Percentiles rank a stretch among this genome's conserved stretches.
Conservation (phyloP, 2,888 invertebrate species). For the Drosophila antonietae region DNA sequence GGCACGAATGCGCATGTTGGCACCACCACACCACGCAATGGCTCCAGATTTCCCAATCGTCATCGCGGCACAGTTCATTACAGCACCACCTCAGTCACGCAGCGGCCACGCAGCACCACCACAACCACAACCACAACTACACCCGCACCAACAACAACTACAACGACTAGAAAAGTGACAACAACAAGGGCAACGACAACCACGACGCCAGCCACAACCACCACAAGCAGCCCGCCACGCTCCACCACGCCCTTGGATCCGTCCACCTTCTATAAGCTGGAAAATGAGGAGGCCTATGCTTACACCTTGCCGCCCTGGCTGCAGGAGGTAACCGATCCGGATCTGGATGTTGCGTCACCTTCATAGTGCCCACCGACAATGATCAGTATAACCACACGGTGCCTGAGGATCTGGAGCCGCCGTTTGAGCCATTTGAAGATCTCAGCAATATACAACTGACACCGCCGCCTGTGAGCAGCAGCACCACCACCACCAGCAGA, state of each 20-base stretch:
- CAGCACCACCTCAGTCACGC: constrained; percentile 54
- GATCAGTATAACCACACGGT: constrained; percentile 82
- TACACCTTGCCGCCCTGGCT: constrained; percentile 82
- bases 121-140: constrained; percentile 4
- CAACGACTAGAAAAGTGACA: constrained; percentile 38
- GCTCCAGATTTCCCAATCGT: constrained; percentile 57
- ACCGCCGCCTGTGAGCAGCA: constrained; percentile 56
- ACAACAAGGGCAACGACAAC: constrained; percentile 28
- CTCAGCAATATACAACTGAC: constrained; percentile 71
- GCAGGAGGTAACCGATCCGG: constrained; percentile 82
- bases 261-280: constrained; percentile 70
- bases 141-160: constrained; percentile 33
- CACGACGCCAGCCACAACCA: constrained; percentile 42
- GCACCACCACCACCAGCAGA: constrained; percentile 28
- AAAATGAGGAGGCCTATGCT: constrained; percentile 73
- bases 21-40: constrained; percentile 52
- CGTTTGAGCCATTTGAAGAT: constrained; percentile 81
- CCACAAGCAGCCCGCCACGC: constrained; percentile 14
- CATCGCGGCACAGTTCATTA: constrained; percentile 69
- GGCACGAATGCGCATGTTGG: constrained; percentile 73
- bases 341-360: constrained; percentile 81
- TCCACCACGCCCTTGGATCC: constrained; percentile 69
- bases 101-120: constrained; percentile 32
- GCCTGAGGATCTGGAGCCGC: constrained; percentile 78
- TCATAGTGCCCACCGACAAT: constrained; percentile 78